Evolutionary conservation across 2,888 invertebrate species (phyloP), one percentile per base, ranked within the genome.

Genomic region (Eupithecia tripunctaria): DNA sequence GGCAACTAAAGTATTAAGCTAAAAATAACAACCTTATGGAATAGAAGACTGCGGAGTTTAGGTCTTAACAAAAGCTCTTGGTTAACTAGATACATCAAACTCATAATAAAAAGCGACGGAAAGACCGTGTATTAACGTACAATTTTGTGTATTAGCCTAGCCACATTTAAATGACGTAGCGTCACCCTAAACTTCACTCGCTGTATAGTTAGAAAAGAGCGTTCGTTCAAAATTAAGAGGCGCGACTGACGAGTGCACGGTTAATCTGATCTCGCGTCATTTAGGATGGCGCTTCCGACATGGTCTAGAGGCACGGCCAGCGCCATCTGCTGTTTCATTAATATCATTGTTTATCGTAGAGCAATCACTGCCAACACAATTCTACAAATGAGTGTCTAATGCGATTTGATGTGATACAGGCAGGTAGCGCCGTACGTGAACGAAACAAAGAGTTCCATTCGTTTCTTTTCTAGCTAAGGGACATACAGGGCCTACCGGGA

Each of bases 201-300:
- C 69, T 51, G 47, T 47, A 68, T 66, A 65, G 70, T 62, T 78
- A 51, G 63, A 72, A 71, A 70, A n/a, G 18, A 36, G 32, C 63
- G n/a, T 64, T 29, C 60, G 66, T 56, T 47, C 10, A 32, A 43
- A 36, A 72, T 27, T 36, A 65, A 38, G 51, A 71, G 63, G 67
- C 56, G 56, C 65, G 43, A 73, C 38, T 63, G 51, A 66, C 36
- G 67, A 29, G 18, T 62, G 32, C 62, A n/a, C n/a, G 56, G n/a
- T 21, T 7, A 12, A 29, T 36, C 60, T 59, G 51, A 43, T 67
- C 59, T 36, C 63, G 43, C 29, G 65, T 88, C 88, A 90, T 92
- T 89, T 87, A 92, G 92, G 92, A 90, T 93, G 92, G 94, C 94
- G 93, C 93, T 89, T 85, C 87, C 88, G 86, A 88, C 81, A 83